Conservation (phyloP, 23 tunicate genomes). For the Ciona savignyi region DNA sequence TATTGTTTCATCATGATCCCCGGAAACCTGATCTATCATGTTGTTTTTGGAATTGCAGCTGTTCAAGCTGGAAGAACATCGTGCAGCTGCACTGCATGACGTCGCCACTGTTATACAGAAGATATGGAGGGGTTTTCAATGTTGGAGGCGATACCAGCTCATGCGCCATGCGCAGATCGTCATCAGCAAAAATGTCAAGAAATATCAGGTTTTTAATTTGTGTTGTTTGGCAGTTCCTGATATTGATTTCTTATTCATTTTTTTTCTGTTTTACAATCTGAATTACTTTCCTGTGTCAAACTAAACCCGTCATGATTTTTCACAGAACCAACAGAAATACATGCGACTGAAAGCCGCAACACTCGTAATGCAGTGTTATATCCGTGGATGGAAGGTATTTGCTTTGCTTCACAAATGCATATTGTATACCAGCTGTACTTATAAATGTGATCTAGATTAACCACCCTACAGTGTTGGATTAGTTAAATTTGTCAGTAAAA, state of each 20-base stretch:
- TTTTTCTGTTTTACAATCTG: too few relatives aligned
- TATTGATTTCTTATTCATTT: too few relatives aligned
- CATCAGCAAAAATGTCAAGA: conserved; percentile 77
- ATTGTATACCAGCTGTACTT: neutral
- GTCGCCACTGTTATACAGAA: conserved; percentile 79
- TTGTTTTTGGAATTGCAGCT: conserved; percentile 13
- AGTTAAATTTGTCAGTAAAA: too few relatives aligned
- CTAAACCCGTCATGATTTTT: neutral
- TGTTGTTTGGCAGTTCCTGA: too few relatives aligned
- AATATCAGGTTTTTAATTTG: conserved; percentile 36
- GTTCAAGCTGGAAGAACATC: conserved; percentile 45
- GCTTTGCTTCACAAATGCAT: too few relatives aligned
- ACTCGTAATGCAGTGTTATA: conserved; percentile 54
- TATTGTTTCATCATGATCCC: neutral
- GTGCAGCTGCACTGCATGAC: conserved; percentile 57
- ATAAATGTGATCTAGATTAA: neutral
- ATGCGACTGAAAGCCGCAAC: conserved; percentile 29
- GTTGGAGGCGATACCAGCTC: conserved; percentile 38
- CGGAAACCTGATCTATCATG: neutral
- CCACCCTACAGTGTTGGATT: too few relatives aligned
- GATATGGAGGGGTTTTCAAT: conserved; percentile 60
- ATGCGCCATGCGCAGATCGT: conserved; percentile 68
- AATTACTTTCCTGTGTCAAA: too few relatives aligned
- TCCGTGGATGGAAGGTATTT: conserved; percentile 79
- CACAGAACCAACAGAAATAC: conserved; percentile 36